These are phyloP conservation scores for Andrena hattorfiana DNA, from an alignment of 2,888 invertebrate genomes.

Conservation along the genomic window DNA sequence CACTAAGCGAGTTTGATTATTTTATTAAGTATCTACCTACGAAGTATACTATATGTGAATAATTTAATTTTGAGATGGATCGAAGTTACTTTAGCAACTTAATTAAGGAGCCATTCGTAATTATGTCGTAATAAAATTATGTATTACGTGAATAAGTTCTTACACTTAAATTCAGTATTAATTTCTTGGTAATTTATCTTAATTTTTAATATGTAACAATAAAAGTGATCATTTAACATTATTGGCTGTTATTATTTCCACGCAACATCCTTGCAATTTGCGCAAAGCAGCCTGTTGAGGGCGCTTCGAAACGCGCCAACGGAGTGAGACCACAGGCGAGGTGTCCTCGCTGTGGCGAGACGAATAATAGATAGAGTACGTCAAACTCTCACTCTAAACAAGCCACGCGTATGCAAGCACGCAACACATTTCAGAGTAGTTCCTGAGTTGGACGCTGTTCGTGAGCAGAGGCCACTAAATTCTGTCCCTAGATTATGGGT, in stretches of 20 bases:
- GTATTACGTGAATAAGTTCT: constrained; percentile 7
- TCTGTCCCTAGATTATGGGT: too few relatives aligned
- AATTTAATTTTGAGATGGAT: background rate
- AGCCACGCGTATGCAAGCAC: too few relatives aligned
- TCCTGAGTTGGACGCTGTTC: too few relatives aligned
- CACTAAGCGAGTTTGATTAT: background rate
- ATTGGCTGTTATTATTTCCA: background rate
- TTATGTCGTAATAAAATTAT: constrained; percentile 14
- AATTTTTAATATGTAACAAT: constrained; percentile 25
- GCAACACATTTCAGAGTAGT: too few relatives aligned
- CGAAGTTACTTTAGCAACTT: background rate
- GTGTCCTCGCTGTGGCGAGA: too few relatives aligned
- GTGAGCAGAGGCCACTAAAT: too few relatives aligned
- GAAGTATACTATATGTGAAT: constrained; percentile 9
- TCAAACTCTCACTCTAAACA: too few relatives aligned
- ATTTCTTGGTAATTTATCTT: constrained; percentile 20
- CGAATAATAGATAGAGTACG: too few relatives aligned
- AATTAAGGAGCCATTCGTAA: constrained; percentile 9
- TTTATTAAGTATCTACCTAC: background rate
- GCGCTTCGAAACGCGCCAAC: too few relatives aligned
- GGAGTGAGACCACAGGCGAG: too few relatives aligned
- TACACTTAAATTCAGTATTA: constrained; percentile 5
- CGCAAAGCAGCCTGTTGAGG: too few relatives aligned
- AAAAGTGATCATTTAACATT: constrained; percentile 18
- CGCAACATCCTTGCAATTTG: too few relatives aligned